phyloP scores from a whole-genome alignment of 2,797 vertebrate species.

The Cuniculus paca region DNA sequence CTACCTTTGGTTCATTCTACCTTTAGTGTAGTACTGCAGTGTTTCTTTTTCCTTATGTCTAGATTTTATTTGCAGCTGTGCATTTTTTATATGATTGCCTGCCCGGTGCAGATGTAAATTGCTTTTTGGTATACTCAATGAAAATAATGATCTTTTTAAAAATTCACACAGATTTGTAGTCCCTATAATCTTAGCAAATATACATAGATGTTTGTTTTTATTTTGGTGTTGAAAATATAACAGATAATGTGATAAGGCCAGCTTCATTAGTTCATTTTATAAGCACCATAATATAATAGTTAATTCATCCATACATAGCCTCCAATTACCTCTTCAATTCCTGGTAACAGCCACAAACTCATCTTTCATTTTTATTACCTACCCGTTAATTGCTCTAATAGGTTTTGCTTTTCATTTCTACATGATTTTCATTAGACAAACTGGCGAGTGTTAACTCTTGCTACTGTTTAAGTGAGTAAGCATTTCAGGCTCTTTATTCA shows the following conservation, averaged over 20 bases:
- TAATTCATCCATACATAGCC: slow-evolving; percentile 49
- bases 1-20: neutral
- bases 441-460: slow-evolving; percentile 40
- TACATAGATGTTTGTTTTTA: slow-evolving; percentile 52
- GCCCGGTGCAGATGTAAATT: slow-evolving; percentile 18
- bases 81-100: slow-evolving; percentile 22
- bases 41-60: neutral
- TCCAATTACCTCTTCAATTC: slow-evolving; percentile 56
- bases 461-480: slow-evolving; percentile 36
- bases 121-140: slow-evolving; percentile 30
- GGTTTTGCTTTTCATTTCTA: slow-evolving; percentile 73
- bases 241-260: neutral
- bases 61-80: slow-evolving; percentile 21
- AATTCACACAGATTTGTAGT: slow-evolving; percentile 17
- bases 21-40: neutral
- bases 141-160: slow-evolving; percentile 56
- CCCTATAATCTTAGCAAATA: slow-evolving; percentile 9
- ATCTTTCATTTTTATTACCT: slow-evolving; percentile 74
- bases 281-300: slow-evolving; percentile 39
- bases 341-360: slow-evolving; percentile 28
- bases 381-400: slow-evolving; percentile 70
- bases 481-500: slow-evolving; percentile 43
- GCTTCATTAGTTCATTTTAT: slow-evolving; percentile 57
- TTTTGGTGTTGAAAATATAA: slow-evolving; percentile 59
- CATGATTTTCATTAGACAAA: slow-evolving; percentile 65